Conservation (phyloP, 2,888 invertebrate genomes). For the Napeogenes inachia region DNA sequence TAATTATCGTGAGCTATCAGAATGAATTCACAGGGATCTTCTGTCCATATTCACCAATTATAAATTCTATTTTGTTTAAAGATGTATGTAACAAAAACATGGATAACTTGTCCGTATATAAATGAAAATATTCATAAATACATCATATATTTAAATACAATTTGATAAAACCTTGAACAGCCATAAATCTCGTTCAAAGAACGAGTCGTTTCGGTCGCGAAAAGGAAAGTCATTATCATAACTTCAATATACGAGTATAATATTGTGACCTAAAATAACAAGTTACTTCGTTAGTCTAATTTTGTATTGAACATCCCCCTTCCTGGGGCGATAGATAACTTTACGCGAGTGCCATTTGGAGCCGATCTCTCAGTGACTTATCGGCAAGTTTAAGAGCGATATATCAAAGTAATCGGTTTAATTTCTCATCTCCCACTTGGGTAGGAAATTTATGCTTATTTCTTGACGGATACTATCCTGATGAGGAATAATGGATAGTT, state of each 20-base stretch:
- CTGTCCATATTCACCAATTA: too few species aligned
- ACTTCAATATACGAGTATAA: constrained; percentile 1
- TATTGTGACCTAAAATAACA: constrained; percentile 6
- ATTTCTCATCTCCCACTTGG: constrained; percentile 73
- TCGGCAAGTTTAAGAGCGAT: constrained; percentile 72
- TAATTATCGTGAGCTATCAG: too few species aligned
- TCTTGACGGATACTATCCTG: constrained; percentile 56
- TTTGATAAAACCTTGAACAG: background rate
- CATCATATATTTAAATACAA: background rate
- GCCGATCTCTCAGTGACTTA: constrained; percentile 72
- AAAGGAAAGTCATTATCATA: background rate
- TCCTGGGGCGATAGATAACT: constrained; percentile 52
- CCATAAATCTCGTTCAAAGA: background rate
- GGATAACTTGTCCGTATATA: too few species aligned
- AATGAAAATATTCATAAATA: too few species aligned
- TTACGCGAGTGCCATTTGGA: constrained; percentile 70
- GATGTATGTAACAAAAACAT: too few species aligned
- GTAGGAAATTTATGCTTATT: constrained; percentile 61
- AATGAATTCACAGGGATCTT: too few species aligned
- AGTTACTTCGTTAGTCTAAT: constrained; percentile 4
- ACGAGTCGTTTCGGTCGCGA: too few species aligned
- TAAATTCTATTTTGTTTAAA: too few species aligned
- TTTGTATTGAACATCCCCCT: constrained; percentile 9
- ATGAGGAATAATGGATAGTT: constrained; percentile 43
- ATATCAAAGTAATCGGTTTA: constrained; percentile 76